Conservation (phyloP, 2,888 invertebrate species). For the Koerneria pararmatus region DNA sequence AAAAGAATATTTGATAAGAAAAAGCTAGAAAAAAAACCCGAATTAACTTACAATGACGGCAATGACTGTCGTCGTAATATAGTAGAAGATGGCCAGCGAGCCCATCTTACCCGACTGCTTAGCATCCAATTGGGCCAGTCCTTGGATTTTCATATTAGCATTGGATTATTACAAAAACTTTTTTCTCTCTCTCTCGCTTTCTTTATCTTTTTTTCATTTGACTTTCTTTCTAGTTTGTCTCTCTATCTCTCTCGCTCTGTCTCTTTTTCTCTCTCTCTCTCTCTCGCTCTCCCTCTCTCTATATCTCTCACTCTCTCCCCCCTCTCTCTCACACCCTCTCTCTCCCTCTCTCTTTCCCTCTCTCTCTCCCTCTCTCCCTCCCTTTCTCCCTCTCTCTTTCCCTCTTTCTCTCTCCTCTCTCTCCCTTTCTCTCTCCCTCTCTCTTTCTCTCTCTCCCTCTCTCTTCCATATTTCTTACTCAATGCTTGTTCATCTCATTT, state of each 20-base stretch:
- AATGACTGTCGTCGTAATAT: constrained; percentile 69
- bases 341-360: no score
- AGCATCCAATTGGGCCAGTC: constrained; percentile 69
- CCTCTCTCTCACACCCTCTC: no score
- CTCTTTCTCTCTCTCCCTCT: background rate
- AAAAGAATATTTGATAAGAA: constrained; percentile 14
- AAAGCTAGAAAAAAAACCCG: no score
- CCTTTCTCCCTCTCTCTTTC: constrained; percentile 4
- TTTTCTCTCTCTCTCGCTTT: background rate
- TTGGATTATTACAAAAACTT: background rate
- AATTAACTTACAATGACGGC: constrained; percentile 66
- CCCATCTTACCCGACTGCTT: constrained; percentile 70
- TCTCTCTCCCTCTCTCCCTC: background rate
- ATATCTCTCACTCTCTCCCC: no score
- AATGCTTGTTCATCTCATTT: constrained; percentile 4
- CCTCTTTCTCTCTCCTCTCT: background rate
- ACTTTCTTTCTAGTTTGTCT: no score
- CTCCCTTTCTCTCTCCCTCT: background rate
- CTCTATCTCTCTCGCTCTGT: no score
- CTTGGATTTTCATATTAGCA: constrained; percentile 59
- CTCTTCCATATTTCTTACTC: background rate
- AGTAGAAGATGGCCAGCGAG: constrained; percentile 68
- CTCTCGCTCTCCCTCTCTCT: no score
- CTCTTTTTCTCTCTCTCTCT: no score
- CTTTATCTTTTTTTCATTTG: background rate